Conservation (phyloP, 2,797 vertebrate species). For the Alcedo atthis region DNA sequence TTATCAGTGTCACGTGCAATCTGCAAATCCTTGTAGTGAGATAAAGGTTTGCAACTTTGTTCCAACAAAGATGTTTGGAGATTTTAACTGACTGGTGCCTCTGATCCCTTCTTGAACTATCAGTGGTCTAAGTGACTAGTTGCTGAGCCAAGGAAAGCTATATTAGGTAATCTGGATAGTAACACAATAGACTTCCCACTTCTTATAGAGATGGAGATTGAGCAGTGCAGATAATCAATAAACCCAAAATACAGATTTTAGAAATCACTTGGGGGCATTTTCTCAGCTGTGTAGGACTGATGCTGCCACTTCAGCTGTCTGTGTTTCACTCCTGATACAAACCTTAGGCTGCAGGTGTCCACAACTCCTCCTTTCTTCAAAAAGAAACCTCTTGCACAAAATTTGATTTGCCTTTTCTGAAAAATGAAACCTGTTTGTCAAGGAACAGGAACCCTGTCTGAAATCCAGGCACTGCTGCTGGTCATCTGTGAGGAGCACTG, state of each 20-base stretch:
- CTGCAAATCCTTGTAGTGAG: conserved; percentile 33
- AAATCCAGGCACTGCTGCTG: background rate
- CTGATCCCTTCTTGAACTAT: background rate
- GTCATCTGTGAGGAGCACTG: background rate
- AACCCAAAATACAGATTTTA: background rate
- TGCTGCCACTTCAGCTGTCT: background rate
- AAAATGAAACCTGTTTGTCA: background rate
- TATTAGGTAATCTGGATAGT: background rate
- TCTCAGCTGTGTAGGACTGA: fast-evolving
- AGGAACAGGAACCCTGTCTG: background rate
- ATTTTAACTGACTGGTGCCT: background rate
- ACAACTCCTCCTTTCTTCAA: background rate
- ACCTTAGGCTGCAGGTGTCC: fast-evolving
- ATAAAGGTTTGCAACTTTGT: conserved; percentile 10
- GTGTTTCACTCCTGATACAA: background rate
- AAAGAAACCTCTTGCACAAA: background rate
- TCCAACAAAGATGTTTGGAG: conserved; percentile 18
- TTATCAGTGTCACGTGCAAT: conserved; percentile 26
- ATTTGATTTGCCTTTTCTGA: background rate
- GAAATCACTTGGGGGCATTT: background rate
- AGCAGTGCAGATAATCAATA: background rate
- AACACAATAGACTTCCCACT: conserved; percentile 5
- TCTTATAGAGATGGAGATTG: background rate
- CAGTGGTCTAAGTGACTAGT: background rate
- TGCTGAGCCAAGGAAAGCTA: conserved; percentile 23